These are phyloP conservation scores for Monochamus alternatus DNA, from an alignment of 2,888 invertebrate genomes.

Conservation along the genomic window DNA sequence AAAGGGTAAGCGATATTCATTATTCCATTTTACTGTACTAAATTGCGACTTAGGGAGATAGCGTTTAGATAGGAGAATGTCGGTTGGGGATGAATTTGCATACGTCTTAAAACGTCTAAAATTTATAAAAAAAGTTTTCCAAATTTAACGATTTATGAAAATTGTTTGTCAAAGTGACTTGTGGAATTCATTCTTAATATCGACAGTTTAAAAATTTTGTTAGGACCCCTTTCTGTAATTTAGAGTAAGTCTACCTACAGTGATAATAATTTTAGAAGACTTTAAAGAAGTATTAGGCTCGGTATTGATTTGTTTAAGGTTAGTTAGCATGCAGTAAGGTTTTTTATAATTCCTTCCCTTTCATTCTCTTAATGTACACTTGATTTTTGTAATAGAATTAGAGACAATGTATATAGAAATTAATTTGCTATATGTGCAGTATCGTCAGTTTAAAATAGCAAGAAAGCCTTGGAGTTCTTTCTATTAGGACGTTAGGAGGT, in stretches of 20 bases:
- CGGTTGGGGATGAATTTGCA: too few species aligned
- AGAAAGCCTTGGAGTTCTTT: too few species aligned
- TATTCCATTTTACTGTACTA: slow-evolving; percentile 8
- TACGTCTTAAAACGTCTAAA: too few species aligned
- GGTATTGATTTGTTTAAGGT: slow-evolving; percentile 49
- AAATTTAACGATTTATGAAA: too few species aligned
- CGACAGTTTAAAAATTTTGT: neutral
- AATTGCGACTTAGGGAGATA: slow-evolving; percentile 17
- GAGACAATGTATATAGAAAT: slow-evolving; percentile 42
- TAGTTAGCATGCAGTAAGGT: slow-evolving; percentile 54
- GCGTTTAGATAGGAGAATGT: slow-evolving; percentile 25
- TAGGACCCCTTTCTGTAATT: slow-evolving; percentile 21
- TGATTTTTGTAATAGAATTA: slow-evolving; percentile 60
- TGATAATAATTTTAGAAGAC: slow-evolving; percentile 31
- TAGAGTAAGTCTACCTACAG: neutral
- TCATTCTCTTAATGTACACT: slow-evolving; percentile 32
- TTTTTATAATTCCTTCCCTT: slow-evolving; percentile 21
- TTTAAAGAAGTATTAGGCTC: slow-evolving; percentile 39
- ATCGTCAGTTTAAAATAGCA: too few species aligned
- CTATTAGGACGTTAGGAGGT: too few species aligned
- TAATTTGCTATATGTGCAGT: too few species aligned
- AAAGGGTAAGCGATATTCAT: slow-evolving; percentile 66
- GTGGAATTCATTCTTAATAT: neutral
- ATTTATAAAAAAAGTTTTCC: too few species aligned
- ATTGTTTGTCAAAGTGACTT: too few species aligned